Base-by-base conservation (phyloP, 2,888 invertebrate species). In the Microctonus brassicae region DNA sequence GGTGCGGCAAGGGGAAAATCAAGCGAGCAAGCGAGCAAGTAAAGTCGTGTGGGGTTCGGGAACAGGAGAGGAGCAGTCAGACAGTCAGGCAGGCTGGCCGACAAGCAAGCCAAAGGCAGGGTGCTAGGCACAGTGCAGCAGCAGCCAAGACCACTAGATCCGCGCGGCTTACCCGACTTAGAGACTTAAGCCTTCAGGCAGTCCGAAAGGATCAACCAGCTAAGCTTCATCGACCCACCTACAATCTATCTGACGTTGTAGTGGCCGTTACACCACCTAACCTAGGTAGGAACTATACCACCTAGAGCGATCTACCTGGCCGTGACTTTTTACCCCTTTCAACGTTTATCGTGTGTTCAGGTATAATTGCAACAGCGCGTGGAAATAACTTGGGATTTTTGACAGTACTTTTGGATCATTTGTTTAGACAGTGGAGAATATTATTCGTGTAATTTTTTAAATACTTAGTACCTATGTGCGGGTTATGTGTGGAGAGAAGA, bases 61-160 rank as follows among this genome's bases (percentile, higher is more conserved):
- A 62, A 73, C 74, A 74, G 4, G 42, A 42, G 42, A 42, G 42
- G 42, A 13, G 17, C 84, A 85, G 86, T 84, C 85, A 86, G 83
- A 89, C 89, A 89, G 90, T 86, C 87, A 85, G 81, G 82, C 83
- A 80, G 79, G 77, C 78, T 78, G 79, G 78, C 82, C 78, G 79
- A 77, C 81, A 82, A 80, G 79, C 78, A 77, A 80, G 83, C 81
- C 75, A 81, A 77, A 78, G 39, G 61, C 53, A 63, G 64, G 62
- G 53, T 69, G 67, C 69, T 63, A 57, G 74, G 75, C 75, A 73
- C 73, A 63, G 75, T 80, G 81, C 81, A 81, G 79, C 81, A 81
- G 79, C 83, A 82, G 80, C 84, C 83, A 84, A 83, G 83, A 84
- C 84, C 84, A 82, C 84, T 83, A 85, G 86, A 84, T 84, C 86